Evolutionary conservation across 2,888 invertebrate species (phyloP).

Genomic region (Drosophila anomalata): DNA sequence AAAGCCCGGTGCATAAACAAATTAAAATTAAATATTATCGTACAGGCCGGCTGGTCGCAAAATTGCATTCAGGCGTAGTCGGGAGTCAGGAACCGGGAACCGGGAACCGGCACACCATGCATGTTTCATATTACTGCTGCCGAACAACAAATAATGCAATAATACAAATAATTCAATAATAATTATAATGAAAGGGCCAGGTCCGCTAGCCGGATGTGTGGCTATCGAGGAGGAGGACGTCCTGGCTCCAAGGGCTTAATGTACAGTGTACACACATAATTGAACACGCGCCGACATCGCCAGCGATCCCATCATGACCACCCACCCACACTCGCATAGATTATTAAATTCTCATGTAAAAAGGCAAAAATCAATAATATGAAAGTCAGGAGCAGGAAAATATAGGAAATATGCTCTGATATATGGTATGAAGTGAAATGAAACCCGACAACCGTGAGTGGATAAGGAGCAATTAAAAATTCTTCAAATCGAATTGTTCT

Average conservation of each 20-base stretch:
- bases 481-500: conserved; percentile 33
- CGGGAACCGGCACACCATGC: background rate
- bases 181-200: conserved; percentile 61
- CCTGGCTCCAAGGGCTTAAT: conserved; percentile 57
- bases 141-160: conserved; percentile 68
- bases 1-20: conserved; percentile 60
- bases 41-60: conserved; percentile 49
- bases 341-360: conserved; percentile 35
- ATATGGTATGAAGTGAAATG: conserved; percentile 13
- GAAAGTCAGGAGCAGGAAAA: background rate
- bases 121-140: conserved; percentile 35
- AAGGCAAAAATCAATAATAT: conserved; percentile 69
- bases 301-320: conserved; percentile 19
- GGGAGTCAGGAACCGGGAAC: too few relatives aligned
- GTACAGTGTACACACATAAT: conserved; percentile 66
- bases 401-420: conserved; percentile 20
- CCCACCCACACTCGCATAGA: conserved; percentile 12
- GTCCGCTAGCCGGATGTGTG: background rate
- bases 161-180: conserved; percentile 75
- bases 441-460: conserved; percentile 17
- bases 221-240: background rate
- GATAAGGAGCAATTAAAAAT: conserved; percentile 38
- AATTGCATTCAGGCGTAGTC: conserved; percentile 39
- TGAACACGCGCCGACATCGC: conserved; percentile 52
- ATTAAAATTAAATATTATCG: conserved; percentile 70